Conservation (phyloP, 2,797 vertebrate species). For the Tokudaia tokunoshimensis region DNA sequence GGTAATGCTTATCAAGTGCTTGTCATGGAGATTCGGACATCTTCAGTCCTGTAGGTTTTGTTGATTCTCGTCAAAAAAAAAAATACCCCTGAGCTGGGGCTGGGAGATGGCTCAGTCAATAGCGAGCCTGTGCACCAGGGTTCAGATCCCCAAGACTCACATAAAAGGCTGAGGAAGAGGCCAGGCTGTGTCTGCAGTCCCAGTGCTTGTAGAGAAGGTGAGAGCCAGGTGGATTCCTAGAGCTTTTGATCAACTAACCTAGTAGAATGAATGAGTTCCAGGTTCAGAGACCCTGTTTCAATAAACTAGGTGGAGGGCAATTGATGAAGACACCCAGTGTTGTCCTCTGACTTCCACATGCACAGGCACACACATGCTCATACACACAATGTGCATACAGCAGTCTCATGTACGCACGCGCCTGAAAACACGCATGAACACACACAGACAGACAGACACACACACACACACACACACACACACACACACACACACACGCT, state of each 20-base stretch:
- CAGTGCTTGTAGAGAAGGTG: background rate
- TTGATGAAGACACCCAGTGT: background rate
- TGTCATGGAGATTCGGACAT: conserved; percentile 3
- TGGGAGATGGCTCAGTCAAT: background rate
- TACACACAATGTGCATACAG: background rate
- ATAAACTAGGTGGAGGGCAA: background rate
- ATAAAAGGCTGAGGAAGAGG: background rate
- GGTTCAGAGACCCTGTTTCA: background rate
- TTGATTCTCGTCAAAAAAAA: background rate
- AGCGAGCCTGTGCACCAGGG: background rate
- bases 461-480: background rate
- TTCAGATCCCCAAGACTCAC: background rate
- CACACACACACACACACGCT: background rate
- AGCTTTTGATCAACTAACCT: background rate
- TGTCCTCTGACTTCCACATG: background rate
- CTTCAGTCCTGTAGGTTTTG: background rate
- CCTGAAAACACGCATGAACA: background rate
- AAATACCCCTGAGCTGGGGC: background rate
- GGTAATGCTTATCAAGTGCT: background rate
- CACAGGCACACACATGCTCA: background rate
- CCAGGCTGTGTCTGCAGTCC: background rate
- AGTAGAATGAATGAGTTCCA: background rate
- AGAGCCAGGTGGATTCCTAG: background rate
- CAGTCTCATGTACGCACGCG: too few relatives aligned
- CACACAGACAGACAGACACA: background rate